Percentiles rank a stretch among this genome's conserved stretches.
Conservation (phyloP, 2,797 vertebrate genomes). For the Sebastes cheni region DNA sequence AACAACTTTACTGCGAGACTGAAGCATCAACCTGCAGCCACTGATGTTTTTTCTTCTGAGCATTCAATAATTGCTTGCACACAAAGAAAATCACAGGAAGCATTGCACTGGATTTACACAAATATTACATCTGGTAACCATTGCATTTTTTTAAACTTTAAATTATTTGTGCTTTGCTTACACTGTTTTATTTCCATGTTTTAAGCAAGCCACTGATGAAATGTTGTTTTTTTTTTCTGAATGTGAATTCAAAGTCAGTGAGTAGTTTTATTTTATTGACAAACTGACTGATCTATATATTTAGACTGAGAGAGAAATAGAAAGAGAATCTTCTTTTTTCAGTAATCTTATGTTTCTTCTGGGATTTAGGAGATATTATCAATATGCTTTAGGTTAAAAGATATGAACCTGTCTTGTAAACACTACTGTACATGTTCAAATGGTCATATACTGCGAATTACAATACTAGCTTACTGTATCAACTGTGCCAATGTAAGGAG, state of each 20-base stretch:
- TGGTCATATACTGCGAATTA: slow-evolving; percentile 39
- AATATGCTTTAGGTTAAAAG: slow-evolving; percentile 25
- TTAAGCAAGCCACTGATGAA: neutral
- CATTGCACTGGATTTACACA: slow-evolving; percentile 1
- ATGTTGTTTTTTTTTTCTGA: neutral
- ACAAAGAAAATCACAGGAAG: slow-evolving; percentile 6
- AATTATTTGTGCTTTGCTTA: slow-evolving; percentile 33
- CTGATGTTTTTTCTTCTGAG: slow-evolving; percentile 6
- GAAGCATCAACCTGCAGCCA: slow-evolving; percentile 26
- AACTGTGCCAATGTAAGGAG: slow-evolving; percentile 42
- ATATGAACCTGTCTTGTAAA: slow-evolving; percentile 41
- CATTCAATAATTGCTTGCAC: neutral
- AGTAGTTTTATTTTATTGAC: slow-evolving; percentile 1
- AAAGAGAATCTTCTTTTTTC: slow-evolving; percentile 20
- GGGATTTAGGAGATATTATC: neutral
- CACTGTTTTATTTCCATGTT: neutral
- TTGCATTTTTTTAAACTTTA: slow-evolving; percentile 4
- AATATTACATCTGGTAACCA: slow-evolving; percentile 9
- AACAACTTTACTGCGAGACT: slow-evolving; percentile 38
- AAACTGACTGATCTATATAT: slow-evolving; percentile 12
- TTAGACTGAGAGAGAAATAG: slow-evolving; percentile 12
- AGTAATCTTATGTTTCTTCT: slow-evolving; percentile 8
- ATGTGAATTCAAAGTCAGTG: slow-evolving; percentile 2
- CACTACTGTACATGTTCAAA: slow-evolving; percentile 38
- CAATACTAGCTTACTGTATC: slow-evolving; percentile 20